Evolutionary conservation across 1,140 invertebrate genomes (phyloP).

Genomic region (Brachionus plicatilis): DNA sequence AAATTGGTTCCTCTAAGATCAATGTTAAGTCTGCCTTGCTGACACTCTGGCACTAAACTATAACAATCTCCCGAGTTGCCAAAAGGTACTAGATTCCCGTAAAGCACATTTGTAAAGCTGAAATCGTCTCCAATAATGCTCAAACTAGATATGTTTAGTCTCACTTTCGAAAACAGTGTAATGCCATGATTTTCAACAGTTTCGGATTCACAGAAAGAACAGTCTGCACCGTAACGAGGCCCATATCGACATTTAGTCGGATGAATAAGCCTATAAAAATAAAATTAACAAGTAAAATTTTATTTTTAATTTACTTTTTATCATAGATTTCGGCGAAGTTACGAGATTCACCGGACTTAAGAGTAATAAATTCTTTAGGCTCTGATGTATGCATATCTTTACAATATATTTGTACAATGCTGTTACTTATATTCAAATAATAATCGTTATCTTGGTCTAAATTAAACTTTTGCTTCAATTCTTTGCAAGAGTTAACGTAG

Average conservation of each 20-base stretch:
- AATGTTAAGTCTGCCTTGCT: constrained; percentile 22
- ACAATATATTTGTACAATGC: constrained; percentile 11
- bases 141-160: not conserved
- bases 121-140: constrained; percentile 16
- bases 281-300: not conserved
- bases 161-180: constrained; percentile 16
- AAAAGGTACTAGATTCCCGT: constrained; percentile 22
- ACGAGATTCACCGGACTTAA: constrained; percentile 5
- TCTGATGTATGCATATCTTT: constrained; percentile 27
- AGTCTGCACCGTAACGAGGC: constrained; percentile 13
- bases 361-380: not conserved
- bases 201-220: not conserved
- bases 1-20: constrained; percentile 31
- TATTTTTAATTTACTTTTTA: constrained; percentile 23
- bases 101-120: not conserved
- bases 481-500: not conserved
- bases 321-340: constrained; percentile 40
- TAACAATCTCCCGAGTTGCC: constrained; percentile 30
- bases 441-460: not conserved
- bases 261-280: not conserved
- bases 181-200: constrained; percentile 23
- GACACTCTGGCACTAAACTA: constrained; percentile 19
- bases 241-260: constrained; percentile 15
- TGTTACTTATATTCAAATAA: not conserved
- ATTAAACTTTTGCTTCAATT: not conserved